Conservation (phyloP, 2,797 vertebrate genomes). For the Argentina silus region DNA sequence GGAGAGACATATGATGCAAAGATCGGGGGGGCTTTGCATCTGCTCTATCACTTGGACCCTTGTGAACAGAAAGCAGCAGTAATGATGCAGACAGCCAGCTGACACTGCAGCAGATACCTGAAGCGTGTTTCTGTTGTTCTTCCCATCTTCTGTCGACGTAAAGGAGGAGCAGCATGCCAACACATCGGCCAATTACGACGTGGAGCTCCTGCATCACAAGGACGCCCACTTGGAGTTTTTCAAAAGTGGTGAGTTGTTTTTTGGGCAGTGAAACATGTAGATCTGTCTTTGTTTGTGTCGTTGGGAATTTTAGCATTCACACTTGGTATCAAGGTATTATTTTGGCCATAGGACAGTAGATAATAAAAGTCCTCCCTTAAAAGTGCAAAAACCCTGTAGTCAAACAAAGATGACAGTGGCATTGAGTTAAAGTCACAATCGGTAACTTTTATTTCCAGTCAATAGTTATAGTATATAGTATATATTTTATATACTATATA, state of each 20-base stretch:
- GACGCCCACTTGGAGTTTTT: constrained; percentile 96
- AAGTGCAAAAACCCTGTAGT: neutral
- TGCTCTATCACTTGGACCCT: constrained; percentile 45
- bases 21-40: constrained; percentile 33
- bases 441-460: too few relatives aligned
- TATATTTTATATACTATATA: too few relatives aligned
- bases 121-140: constrained; percentile 41
- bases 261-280: too few relatives aligned
- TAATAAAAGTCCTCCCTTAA: neutral
- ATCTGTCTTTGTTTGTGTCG: neutral
- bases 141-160: constrained; percentile 58
- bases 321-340: too few relatives aligned
- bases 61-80: constrained; percentile 77
- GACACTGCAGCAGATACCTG: constrained; percentile 1
- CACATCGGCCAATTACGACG: constrained; percentile 98
- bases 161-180: constrained; percentile 99
- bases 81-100: neutral
- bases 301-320: too few relatives aligned
- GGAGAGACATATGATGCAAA: neutral
- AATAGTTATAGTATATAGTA: too few relatives aligned
- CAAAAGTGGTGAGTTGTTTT: constrained; percentile 86
- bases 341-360: too few relatives aligned
- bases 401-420: too few relatives aligned
- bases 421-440: too few relatives aligned
- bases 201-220: constrained; percentile 96